Evolutionary conservation across 2,113 vertebrate genomes (phyloP).

Genomic region (Grus americana): DNA sequence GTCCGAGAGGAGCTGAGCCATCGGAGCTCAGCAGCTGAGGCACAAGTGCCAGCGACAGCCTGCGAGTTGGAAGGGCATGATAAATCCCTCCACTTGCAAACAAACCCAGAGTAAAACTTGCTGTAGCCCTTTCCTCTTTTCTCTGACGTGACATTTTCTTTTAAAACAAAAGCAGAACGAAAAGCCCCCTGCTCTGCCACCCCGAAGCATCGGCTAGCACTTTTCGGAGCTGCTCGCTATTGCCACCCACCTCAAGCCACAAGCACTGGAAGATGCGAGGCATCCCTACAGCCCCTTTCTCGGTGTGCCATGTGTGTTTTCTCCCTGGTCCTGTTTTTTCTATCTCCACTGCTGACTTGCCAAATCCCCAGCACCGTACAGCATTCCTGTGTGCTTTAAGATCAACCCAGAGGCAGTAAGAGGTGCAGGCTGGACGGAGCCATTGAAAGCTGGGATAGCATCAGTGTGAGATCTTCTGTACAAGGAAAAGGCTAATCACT

Average conservation of each 20-base stretch:
- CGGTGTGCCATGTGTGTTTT: neutral
- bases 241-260: neutral
- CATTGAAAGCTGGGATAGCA: neutral
- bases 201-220: neutral
- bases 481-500: neutral
- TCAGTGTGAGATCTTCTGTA: neutral
- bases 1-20: neutral
- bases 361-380: neutral
- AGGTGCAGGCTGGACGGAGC: neutral
- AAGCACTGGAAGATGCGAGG: neutral
- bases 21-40: neutral
- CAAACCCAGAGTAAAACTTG: neutral
- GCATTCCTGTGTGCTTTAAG: neutral
- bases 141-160: neutral
- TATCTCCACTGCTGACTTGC: neutral
- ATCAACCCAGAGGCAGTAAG: neutral
- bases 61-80: fast-evolving
- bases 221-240: neutral
- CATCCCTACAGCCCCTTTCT: neutral
- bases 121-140: neutral
- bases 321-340: neutral
- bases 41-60: neutral
- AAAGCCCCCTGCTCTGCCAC: neutral
- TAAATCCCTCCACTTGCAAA: neutral
- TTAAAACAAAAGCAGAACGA: neutral